Percentiles rank a stretch among this genome's conserved stretches.
Evolutionary conservation across 2,797 vertebrate species (phyloP).

Genomic region (Pantherophis alleghaniensis): DNA sequence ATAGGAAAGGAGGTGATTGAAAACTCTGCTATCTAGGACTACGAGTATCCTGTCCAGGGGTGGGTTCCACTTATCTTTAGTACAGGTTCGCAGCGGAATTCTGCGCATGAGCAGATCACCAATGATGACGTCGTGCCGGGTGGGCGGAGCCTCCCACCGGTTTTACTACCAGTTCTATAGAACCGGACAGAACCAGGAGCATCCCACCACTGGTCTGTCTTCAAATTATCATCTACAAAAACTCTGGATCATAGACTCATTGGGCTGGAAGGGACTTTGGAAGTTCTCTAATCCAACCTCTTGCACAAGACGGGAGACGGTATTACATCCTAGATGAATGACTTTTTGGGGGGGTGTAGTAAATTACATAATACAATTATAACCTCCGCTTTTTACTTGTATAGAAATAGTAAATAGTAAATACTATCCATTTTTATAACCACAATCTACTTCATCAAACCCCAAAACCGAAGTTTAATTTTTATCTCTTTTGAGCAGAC

Average conservation of each 20-base stretch:
- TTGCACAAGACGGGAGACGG: not conserved
- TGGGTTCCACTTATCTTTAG: too few species aligned
- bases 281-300: not conserved
- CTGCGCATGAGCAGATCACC: too few species aligned
- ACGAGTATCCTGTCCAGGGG: not conserved
- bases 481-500: not conserved
- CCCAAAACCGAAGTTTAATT: not conserved
- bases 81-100: too few species aligned
- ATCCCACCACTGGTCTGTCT: not conserved
- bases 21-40: not conserved
- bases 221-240: not conserved
- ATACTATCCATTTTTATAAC: not conserved
- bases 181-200: too few species aligned
- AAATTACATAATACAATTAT: not conserved
- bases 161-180: too few species aligned
- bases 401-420: not conserved
- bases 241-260: not conserved
- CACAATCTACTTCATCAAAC: not conserved
- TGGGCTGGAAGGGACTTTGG: not conserved
- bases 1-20: not conserved
- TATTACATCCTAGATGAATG: not conserved
- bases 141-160: too few species aligned
- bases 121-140: too few species aligned
- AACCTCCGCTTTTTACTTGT: not conserved
- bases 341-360: not conserved